These are phyloP conservation scores for Baccha elongata DNA, from an alignment of 2,888 invertebrate species.

Conservation along the genomic window DNA sequence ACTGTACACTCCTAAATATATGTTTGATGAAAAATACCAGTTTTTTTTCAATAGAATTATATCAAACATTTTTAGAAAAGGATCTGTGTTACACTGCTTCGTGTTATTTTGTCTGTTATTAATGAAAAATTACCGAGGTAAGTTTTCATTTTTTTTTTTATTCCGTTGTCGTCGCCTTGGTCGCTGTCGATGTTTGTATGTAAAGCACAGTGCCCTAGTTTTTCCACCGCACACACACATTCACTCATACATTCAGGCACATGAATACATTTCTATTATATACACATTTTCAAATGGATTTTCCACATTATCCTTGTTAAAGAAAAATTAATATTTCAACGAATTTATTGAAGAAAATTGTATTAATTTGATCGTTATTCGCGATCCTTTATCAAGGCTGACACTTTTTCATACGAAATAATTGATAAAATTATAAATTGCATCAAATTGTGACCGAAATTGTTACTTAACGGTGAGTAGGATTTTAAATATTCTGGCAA, in stretches of 20 bases:
- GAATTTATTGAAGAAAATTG: slow-evolving; percentile 16
- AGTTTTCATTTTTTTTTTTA: slow-evolving; percentile 27
- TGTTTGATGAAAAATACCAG: not conserved
- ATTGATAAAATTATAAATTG: slow-evolving; percentile 37
- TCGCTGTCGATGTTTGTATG: slow-evolving; percentile 75
- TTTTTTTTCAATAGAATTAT: slow-evolving; percentile 1
- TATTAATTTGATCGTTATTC: slow-evolving; percentile 6
- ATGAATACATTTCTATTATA: slow-evolving; percentile 70
- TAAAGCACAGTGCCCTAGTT: slow-evolving; percentile 82
- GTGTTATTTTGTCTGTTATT: not conserved
- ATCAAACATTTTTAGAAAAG: not conserved
- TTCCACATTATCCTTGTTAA: slow-evolving; percentile 70
- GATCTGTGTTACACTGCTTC: not conserved
- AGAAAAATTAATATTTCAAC: slow-evolving; percentile 48
- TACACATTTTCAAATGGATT: slow-evolving; percentile 70
- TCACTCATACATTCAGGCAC: slow-evolving; percentile 38
- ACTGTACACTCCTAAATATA: slow-evolving; percentile 9
- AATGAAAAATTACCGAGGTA: slow-evolving; percentile 9
- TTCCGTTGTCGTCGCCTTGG: slow-evolving; percentile 59
- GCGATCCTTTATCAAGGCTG: slow-evolving; percentile 13
- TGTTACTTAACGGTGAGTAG: slow-evolving; percentile 63
- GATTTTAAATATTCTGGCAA: slow-evolving; percentile 60
- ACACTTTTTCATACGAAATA: slow-evolving; percentile 14
- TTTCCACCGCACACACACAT: slow-evolving; percentile 75
- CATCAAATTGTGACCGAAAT: slow-evolving; percentile 35